Percentiles rank a stretch among this genome's conserved stretches.
These are phyloP conservation scores for Pelodytes ibericus DNA, from an alignment of 2,797 vertebrate genomes.

Conservation along the genomic window DNA sequence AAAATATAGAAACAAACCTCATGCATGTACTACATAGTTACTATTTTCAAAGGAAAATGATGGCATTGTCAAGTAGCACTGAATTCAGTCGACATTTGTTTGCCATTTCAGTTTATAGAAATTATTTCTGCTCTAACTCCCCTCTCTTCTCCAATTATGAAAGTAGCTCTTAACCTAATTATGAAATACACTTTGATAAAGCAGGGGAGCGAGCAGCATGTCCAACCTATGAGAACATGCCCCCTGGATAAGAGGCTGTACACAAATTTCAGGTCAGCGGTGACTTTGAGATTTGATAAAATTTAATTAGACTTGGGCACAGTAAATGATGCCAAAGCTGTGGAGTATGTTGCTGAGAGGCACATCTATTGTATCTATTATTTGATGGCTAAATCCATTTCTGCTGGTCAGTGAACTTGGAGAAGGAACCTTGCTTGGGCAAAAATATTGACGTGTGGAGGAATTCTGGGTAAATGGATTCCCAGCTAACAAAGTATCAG, in stretches of 20 bases:
- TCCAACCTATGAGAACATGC: constrained; percentile 47
- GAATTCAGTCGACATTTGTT: background rate
- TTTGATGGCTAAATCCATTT: constrained; percentile 48
- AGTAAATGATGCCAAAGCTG: constrained; percentile 63
- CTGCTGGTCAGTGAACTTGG: constrained; percentile 40
- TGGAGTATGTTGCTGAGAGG: constrained; percentile 68
- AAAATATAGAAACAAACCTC: too few species aligned
- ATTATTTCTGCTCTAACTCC: constrained; percentile 23
- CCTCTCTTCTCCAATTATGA: constrained; percentile 46
- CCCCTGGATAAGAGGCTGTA: constrained; percentile 60
- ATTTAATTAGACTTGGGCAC: constrained; percentile 69
- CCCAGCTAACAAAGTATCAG: constrained; percentile 18
- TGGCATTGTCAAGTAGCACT: constrained; percentile 14
- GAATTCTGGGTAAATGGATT: constrained; percentile 24
- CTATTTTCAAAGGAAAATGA: too few species aligned
- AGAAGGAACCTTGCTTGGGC: constrained; percentile 27
- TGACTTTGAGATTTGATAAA: constrained; percentile 60
- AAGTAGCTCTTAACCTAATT: constrained; percentile 53
- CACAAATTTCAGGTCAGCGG: constrained; percentile 61
- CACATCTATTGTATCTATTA: constrained; percentile 60
- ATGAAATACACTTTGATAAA: constrained; percentile 51
- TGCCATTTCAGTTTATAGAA: constrained; percentile 10
- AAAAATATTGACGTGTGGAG: background rate
- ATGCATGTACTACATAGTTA: too few species aligned
- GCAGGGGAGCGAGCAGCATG: constrained; percentile 36